phyloP scores from a whole-genome alignment of 2,888 invertebrate species.

The Cryptocheilus praepositus region DNA sequence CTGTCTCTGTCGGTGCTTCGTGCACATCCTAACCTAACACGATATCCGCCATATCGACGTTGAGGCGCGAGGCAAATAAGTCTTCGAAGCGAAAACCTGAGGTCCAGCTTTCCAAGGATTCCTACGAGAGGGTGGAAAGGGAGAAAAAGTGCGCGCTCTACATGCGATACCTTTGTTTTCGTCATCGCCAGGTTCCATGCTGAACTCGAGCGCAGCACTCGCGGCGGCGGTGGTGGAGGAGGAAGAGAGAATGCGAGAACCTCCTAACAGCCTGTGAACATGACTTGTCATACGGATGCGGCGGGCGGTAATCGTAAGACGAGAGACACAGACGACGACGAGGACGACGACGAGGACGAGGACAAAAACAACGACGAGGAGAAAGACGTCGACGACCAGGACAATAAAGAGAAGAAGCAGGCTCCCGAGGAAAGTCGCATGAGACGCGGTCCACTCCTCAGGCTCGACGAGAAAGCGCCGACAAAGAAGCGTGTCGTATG shows the following conservation, averaged over 20 bases:
- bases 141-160: no score
- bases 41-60: slow-evolving; percentile 6
- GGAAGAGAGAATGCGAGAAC: slow-evolving; percentile 68
- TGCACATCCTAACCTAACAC: slow-evolving; percentile 6
- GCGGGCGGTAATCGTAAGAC: slow-evolving; percentile 65
- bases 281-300: slow-evolving; percentile 69
- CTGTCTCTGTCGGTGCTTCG: no score
- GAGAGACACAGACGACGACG: slow-evolving; percentile 58
- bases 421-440: no score
- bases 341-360: slow-evolving; percentile 41
- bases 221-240: slow-evolving; percentile 23
- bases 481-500: no score
- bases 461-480: not conserved
- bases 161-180: no score
- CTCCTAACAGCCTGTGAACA: slow-evolving; percentile 67
- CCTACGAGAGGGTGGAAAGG: no score
- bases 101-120: no score
- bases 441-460: not conserved
- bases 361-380: slow-evolving; percentile 20
- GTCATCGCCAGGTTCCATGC: slow-evolving; percentile 37
- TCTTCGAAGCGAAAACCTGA: no score
- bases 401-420: no score
- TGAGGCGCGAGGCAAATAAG: not conserved
- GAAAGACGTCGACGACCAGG: slow-evolving; percentile 24
- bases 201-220: slow-evolving; percentile 46